Evolutionary conservation across 1,140 invertebrate genomes (phyloP), one percentile per base, ranked within the genome.

Genomic region (Potamilus streckersoni): DNA sequence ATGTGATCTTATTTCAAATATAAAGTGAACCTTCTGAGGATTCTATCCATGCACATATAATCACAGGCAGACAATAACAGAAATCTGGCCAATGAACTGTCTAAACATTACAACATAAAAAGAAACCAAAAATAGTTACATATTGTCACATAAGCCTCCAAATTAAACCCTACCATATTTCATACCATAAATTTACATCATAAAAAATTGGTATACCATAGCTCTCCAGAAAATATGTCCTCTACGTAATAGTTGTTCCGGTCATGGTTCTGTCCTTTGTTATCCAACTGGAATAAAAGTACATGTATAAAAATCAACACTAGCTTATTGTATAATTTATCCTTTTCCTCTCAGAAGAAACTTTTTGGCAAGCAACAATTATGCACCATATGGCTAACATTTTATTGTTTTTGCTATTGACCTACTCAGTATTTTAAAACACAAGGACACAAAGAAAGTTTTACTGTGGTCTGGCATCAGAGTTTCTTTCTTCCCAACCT

Each of bases 181-280:
- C 6, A 49, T 49, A 49, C 38, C 38, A 49, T 49, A 49, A 49
- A 8, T 49, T 6, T 49, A 49, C 0, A 49, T 49, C 38, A 0
- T 49, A 11, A 49, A 8, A 49, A 49, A 49, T 49, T 49, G 6
- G 38, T 49, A 49, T 70, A 85, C 80, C 82, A 80, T 12, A 87
- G 62, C 23, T 85, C 82, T 62, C 80, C 84, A 65, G 70, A 80
- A 59, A 81, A 80, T 55, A 80, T 70, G 75, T 87, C 84, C 68
- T 86, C 84, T 66, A 86, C 80, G 17, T 71, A 67, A 65, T 85
- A 85, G n/a, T 81, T 79, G 62, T 87, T 86, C 66, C 86, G 82
- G 67, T 89, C 88, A 71, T 86, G 83, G 74, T 88, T 89, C 61
- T 89, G 87, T 6, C 86, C 83, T 81, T 83, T 85, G 66, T 80